Base-by-base conservation (phyloP, 2,797 vertebrate species). In the Rhinichthys osculus region DNA sequence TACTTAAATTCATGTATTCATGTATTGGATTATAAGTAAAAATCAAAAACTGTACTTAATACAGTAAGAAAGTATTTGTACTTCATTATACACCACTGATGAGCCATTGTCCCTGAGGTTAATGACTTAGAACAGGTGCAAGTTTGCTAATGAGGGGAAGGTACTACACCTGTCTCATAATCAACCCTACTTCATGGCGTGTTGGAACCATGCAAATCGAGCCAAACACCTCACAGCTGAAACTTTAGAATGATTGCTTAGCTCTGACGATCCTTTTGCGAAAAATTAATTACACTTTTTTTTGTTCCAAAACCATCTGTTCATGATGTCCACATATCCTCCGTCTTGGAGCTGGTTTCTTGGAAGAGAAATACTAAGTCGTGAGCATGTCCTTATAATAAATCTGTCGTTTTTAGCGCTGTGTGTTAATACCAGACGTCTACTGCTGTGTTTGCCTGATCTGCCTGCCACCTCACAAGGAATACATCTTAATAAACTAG, bases 371-470 rank as follows among this genome's bases (percentile, higher is more conserved):
- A 64, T 67, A 57, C n/a, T 67, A 52, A 67, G 40, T 81, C 85
- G 67, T 84, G 79, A 76, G 44, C 19, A 30, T 35, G 40, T 89
- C 70, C 86, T 59, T 87, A 74, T 84, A 16, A 82, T 67, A 88
- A 89, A 90, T 89, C 84, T 47, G 78, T 89, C 74, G 47, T 89
- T n/a, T 10, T 89, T 35, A 86, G 86, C 54, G 72, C 86, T 88
- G 82, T 85, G 89, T 79, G 89, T 87, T 89, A 92, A 93, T 89
- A 89, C 82, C 27, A 80, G 88, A 92, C 86, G 90, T 85, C 23
- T 66, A 78, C 78, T 69, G 88, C 33, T 35, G 78, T 76, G 87
- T 91, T 87, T 92, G 87, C 73, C 62, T 0, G 73, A 64, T 59
- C 87, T 69, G 86, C 88, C 71, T 84, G 54, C 54, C 85, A 84